Percentiles rank a stretch among this genome's conserved stretches.
Conservation (phyloP, 2,888 invertebrate species). For the Marronus borbonicus region DNA sequence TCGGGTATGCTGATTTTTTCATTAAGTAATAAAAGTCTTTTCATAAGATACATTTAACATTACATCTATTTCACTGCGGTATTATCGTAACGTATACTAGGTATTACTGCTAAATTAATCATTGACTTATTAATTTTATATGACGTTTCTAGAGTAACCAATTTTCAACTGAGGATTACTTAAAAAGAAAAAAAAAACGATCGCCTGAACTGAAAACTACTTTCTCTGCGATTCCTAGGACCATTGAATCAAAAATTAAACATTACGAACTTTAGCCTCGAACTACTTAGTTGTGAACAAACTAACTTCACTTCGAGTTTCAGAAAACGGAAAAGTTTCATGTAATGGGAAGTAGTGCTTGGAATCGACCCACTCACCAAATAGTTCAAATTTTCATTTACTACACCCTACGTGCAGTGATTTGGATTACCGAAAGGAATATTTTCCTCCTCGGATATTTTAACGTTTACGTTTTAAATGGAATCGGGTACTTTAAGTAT, state of each 20-base stretch:
- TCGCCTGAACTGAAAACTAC: constrained; percentile 16
- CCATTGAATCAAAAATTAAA: constrained; percentile 1
- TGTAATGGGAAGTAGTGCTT: not conserved
- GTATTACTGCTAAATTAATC: no score
- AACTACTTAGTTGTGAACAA: not conserved
- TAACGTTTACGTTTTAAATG: not conserved
- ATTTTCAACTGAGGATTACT: no score
- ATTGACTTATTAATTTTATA: no score
- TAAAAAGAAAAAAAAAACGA: no score
- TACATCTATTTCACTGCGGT: no score
- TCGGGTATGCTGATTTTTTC: no score
- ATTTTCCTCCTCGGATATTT: not conserved
- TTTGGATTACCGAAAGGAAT: constrained; percentile 1
- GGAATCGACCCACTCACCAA: not conserved
- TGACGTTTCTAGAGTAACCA: no score
- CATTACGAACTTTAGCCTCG: not conserved
- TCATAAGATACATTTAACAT: no score
- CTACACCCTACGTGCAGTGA: not conserved
- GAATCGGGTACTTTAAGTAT: not conserved
- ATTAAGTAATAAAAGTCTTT: no score
- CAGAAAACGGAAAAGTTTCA: constrained; percentile 1
- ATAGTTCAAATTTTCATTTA: constrained; percentile 8
- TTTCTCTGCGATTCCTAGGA: not conserved
- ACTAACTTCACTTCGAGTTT: constrained; percentile 19
- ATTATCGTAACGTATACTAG: no score